These are phyloP conservation scores for Conus canariensis DNA, from an alignment of 2,888 invertebrate species.

Conservation along the genomic window DNA sequence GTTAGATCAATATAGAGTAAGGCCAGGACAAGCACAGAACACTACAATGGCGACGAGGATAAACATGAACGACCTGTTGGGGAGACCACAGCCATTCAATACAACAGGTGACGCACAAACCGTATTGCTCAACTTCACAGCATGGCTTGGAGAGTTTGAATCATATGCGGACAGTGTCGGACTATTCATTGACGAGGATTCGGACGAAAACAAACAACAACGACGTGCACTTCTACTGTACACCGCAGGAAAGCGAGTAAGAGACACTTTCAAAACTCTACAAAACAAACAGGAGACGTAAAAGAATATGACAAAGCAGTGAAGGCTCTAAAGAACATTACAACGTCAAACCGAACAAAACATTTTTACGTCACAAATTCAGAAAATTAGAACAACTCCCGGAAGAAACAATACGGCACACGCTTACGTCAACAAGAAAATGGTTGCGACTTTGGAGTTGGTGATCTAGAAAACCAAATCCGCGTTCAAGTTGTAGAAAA, in stretches of 20 bases:
- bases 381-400: not conserved
- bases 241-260: not conserved
- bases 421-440: not conserved
- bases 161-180: constrained; percentile 11
- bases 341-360: constrained; percentile 17
- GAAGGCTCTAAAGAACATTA: not conserved
- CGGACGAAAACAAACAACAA: not conserved
- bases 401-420: not conserved
- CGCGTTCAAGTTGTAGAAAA: not conserved
- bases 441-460: constrained; percentile 2
- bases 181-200: not conserved
- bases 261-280: constrained; percentile 4
- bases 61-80: not conserved
- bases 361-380: not conserved
- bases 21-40: not conserved
- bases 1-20: not conserved
- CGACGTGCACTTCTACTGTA: not conserved
- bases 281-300: not conserved
- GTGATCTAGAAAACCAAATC: not conserved
- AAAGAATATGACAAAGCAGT: constrained; percentile 1
- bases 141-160: not conserved
- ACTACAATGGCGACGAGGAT: not conserved
- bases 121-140: not conserved
- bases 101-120: constrained; percentile 9
- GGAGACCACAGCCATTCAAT: not conserved